Evolutionary conservation across 2,797 vertebrate species (phyloP).

Genomic region (Tiaroga cobitis): DNA sequence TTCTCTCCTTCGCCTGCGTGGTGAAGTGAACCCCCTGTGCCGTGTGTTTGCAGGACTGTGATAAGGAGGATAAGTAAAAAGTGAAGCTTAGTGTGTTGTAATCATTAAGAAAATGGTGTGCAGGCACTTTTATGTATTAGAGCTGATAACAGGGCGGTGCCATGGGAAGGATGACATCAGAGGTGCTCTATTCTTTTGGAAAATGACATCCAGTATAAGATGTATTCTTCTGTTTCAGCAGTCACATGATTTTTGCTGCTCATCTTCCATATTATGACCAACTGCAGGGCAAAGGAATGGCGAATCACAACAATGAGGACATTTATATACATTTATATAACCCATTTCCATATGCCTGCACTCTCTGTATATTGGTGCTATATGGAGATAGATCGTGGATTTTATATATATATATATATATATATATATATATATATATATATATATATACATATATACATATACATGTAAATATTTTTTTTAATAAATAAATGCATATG

Average conservation of each 20-base stretch:
- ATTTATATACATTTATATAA: background rate
- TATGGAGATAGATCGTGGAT: background rate
- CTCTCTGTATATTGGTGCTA: background rate
- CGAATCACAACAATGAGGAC: background rate
- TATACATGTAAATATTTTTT: too few relatives aligned
- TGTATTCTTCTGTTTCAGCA: constrained; percentile 2
- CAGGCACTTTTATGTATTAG: constrained; percentile 29
- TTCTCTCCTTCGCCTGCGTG: constrained; percentile 39
- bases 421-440: background rate
- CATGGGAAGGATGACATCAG: background rate
- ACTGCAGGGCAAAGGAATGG: background rate
- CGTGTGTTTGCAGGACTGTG: constrained; percentile 49
- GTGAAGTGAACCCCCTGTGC: constrained; percentile 39
- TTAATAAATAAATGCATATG: too few relatives aligned
- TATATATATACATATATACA: background rate
- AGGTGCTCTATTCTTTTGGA: constrained; percentile 8
- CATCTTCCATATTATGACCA: background rate
- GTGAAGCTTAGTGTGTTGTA: constrained; percentile 19
- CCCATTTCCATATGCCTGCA: background rate
- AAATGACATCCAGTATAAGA: background rate
- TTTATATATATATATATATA: background rate
- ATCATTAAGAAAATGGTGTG: constrained; percentile 27
- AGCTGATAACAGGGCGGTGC: constrained; percentile 35
- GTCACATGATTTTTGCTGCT: background rate
- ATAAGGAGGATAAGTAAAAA: constrained; percentile 40